Evolutionary conservation across 1,140 invertebrate genomes (phyloP).

Genomic region (Nephotettix cincticeps): DNA sequence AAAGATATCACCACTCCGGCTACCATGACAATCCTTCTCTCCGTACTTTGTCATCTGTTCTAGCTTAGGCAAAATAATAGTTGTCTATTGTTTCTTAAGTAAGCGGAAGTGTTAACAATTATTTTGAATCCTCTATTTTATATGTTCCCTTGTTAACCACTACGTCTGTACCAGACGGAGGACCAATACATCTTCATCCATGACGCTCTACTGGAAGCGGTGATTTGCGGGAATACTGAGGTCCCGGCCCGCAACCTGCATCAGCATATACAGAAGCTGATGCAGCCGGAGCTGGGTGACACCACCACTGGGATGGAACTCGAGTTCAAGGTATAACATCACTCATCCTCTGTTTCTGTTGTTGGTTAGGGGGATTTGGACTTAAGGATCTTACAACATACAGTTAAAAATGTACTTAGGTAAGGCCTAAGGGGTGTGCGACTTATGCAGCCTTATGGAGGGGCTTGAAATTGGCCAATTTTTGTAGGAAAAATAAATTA

Average conservation of each 20-base stretch:
- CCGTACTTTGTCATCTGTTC: no score
- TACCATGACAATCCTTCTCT: no score
- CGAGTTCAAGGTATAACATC: slow-evolving; percentile 82
- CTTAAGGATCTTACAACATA: no score
- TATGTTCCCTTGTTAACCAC: no score
- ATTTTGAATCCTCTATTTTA: background rate
- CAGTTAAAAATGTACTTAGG: no score
- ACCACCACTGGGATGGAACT: slow-evolving; percentile 96
- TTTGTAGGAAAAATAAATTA: no score
- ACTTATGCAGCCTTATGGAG: no score
- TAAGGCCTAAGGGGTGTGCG: no score
- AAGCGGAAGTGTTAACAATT: background rate
- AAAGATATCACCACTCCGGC: no score
- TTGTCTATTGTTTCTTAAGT: background rate
- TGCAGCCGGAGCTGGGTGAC: slow-evolving; percentile 77
- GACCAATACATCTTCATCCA: slow-evolving; percentile 99
- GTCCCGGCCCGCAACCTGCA: slow-evolving; percentile 76
- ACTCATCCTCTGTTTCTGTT: background rate
- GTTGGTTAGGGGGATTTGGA: no score
- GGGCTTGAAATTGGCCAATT: no score
- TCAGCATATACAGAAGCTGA: slow-evolving; percentile 90
- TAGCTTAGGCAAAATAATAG: background rate
- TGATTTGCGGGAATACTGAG: slow-evolving; percentile 93
- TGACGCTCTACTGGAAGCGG: slow-evolving; percentile 93
- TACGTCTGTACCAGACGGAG: slow-evolving; percentile 85